Evolutionary conservation across 2,797 vertebrate species (phyloP), one percentile per base, ranked within the genome.

Genomic region (Enteromius trimaculatus): DNA sequence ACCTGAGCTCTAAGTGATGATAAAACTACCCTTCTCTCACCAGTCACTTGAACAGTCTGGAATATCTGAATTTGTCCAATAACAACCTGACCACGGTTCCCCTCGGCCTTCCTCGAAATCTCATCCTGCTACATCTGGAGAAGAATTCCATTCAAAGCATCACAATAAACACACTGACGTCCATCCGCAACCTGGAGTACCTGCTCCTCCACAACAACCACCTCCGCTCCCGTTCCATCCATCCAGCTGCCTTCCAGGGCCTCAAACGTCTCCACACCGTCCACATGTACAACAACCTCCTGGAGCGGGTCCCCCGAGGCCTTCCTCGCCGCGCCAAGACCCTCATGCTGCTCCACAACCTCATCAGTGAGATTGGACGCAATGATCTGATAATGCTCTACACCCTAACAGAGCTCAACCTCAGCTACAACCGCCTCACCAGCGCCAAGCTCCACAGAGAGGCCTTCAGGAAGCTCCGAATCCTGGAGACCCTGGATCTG

Each of bases 131-230:
- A 26, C 98, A 99, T 90, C 90, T 99, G 91, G 98, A 99, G 90
- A 99, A 97, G 92, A 99, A 99, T 72, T 91, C 90, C 88, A 98
- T 99, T 91, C 93, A 85, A 58, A 95, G 94, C 60, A 96, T 99
- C 89, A 93, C 94, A 0, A 92, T 90, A n/a, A 95, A 97, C 0
- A 94, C 96, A 71, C 91, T 99, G 77, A 95, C 90, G 0, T 95
- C 96, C 80, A 95, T 97, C 75, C 95, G 95, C 82, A 97, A 96
- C 87, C 95, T 99, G 0, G 97, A 99, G 90, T 99, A 99, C 91
- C 94, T 99, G 86, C 94, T 99, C 7, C 94, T 99, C n/a, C 98
- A 99, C 89, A 97, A 98, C 88, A 99, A 99, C 93, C 95, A 95
- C 84, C 92, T 99, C 55, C 96, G 93, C 60, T 97, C 97, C 0